A percentile compares a stretch with the other conserved stretches of the same genome.
phyloP scores from a whole-genome alignment of 2,888 invertebrate genomes.

The Heliothis peltigera region DNA sequence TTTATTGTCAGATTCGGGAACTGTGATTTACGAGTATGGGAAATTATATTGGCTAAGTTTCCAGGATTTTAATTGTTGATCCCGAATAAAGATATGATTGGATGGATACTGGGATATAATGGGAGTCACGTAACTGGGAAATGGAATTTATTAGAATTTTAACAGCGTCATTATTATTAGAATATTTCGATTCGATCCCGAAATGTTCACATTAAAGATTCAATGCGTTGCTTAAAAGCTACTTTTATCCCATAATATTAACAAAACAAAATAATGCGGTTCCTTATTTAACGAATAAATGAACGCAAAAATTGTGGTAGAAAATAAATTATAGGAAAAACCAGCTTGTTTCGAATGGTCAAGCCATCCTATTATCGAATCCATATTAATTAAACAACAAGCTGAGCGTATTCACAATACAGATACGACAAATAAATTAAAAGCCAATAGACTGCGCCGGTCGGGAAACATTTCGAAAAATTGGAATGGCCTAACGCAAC shows the following conservation, averaged over 20 bases:
- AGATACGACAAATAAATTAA: slow-evolving; percentile 82
- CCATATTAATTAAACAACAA: slow-evolving; percentile 62
- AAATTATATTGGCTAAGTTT: slow-evolving; percentile 65
- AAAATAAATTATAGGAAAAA: slow-evolving; percentile 20
- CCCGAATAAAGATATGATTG: slow-evolving; percentile 48
- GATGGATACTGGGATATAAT: slow-evolving; percentile 40
- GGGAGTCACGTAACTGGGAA: slow-evolving; percentile 51
- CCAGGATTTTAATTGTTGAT: slow-evolving; percentile 63
- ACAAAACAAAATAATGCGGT: not conserved
- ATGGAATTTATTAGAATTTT: slow-evolving; percentile 53
- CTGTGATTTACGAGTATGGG: slow-evolving; percentile 60
- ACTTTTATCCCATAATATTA: not conserved
- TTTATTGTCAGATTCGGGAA: slow-evolving; percentile 47
- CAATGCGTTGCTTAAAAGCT: not conserved
- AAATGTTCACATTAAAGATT: not conserved
- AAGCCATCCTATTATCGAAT: slow-evolving; percentile 38
- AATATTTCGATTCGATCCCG: slow-evolving; percentile 7
- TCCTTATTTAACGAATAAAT: slow-evolving; percentile 8
- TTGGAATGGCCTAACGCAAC: slow-evolving; percentile 67
- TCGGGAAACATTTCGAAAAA: slow-evolving; percentile 75
- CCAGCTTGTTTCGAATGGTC: slow-evolving; percentile 29
- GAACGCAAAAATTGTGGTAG: not conserved
- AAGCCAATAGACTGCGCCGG: slow-evolving; percentile 74
- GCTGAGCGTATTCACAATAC: slow-evolving; percentile 64
- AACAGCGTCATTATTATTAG: slow-evolving; percentile 30